phyloP scores from a whole-genome alignment of 2,797 vertebrate genomes.

The Hippopotamyrus pictus region DNA sequence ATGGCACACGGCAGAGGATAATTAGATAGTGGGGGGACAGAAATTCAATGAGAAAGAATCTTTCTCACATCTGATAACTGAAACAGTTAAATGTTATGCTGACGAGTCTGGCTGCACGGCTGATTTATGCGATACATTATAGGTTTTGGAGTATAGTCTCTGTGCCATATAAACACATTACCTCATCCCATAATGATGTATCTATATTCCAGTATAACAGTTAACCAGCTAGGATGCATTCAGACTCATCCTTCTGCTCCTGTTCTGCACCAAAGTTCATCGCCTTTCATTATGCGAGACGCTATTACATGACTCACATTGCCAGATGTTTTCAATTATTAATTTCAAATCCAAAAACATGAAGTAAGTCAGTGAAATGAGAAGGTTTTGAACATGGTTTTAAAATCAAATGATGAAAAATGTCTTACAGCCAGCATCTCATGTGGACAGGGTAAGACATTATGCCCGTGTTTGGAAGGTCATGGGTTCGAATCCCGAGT shows the following conservation, averaged over 20 bases:
- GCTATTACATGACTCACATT: slow-evolving; percentile 8
- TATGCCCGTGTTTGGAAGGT: background rate
- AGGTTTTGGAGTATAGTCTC: background rate
- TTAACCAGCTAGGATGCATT: background rate
- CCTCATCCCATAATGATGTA: background rate
- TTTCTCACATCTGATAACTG: slow-evolving; percentile 27
- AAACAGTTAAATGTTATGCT: slow-evolving; percentile 34
- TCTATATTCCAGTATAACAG: background rate
- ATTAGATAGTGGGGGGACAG: slow-evolving; percentile 24
- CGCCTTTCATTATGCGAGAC: background rate
- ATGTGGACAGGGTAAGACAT: background rate
- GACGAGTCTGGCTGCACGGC: slow-evolving; percentile 24
- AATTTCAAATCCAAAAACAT: slow-evolving; percentile 12
- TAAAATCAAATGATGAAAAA: background rate
- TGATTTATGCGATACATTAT: background rate
- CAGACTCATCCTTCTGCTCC: background rate
- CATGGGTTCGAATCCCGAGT: background rate
- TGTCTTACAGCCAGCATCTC: background rate
- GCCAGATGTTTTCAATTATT: slow-evolving; percentile 17
- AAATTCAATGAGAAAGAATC: slow-evolving; percentile 44
- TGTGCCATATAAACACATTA: background rate
- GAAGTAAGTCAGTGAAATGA: background rate
- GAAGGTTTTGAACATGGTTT: background rate
- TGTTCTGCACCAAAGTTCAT: background rate
- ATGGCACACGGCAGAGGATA: slow-evolving; percentile 42